A percentile compares a stretch with the other conserved stretches of the same genome.
Conservation (phyloP, 1,140 invertebrate species). For the Ceratina calcarata region DNA sequence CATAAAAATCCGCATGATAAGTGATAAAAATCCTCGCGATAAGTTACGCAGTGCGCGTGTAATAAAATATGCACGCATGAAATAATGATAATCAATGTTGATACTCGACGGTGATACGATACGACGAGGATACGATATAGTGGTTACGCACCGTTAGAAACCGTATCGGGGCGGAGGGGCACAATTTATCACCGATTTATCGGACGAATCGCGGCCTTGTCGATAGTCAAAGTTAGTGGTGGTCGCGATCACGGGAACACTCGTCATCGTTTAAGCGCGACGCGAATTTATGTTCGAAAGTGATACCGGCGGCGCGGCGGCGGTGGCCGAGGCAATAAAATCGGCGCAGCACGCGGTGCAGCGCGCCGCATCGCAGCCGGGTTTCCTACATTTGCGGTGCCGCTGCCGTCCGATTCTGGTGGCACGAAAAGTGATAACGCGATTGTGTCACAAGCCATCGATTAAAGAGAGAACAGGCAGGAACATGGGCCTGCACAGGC, state of each 20-base stretch:
- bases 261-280: conserved; percentile 2
- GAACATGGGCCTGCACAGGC: conserved; percentile 11
- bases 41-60: too few species aligned
- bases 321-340: conserved; percentile 5
- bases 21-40: too few species aligned
- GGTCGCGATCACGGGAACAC: not conserved
- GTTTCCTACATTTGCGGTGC: conserved; percentile 29
- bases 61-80: too few species aligned
- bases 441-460: conserved; percentile 49
- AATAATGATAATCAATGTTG: too few species aligned
- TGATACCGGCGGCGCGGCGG: not conserved
- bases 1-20: too few species aligned
- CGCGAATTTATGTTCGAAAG: not conserved
- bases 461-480: conserved; percentile 33
- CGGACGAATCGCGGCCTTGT: not conserved
- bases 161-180: too few species aligned
- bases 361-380: too few species aligned
- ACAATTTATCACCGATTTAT: not conserved
- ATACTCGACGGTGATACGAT: too few species aligned
- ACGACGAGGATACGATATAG: too few species aligned
- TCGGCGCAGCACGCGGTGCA: not conserved
- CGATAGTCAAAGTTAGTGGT: not conserved
- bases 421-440: conserved; percentile 47
- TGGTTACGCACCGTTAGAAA: not conserved
- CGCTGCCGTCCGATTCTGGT: not conserved